Base-by-base conservation (phyloP, 2,888 invertebrate species). In the Agrilus biguttatus region DNA sequence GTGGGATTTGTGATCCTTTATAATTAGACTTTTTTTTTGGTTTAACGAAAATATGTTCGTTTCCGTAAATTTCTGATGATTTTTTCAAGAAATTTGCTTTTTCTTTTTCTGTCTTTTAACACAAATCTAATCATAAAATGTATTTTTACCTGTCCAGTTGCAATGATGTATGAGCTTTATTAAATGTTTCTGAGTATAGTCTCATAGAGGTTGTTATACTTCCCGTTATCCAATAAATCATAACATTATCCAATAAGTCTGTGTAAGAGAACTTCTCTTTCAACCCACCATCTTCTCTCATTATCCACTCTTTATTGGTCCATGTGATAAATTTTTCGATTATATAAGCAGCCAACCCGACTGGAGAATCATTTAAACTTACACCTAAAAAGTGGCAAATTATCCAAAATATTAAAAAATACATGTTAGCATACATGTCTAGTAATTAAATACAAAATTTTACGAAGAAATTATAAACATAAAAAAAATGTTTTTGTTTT, bases 281-380 rank as follows among this genome's bases (percentile, higher is more conserved):
- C 0, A 89, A 62, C 1, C 80, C 82, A 8, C 85, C 86, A 50
- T 85, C 80, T 0, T 65, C 56, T 33, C 63, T 59, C 14, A 61
- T 53, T 36, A 57, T 59, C 55, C 68, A 68, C 0, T 61, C 55
- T 1, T 56, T 56, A 57, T 76, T 70, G 0, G 82, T 83, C 79
- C 83, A 80, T 0, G 76, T 73, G 8, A 80, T 76, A 65, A 86
- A 89, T 59, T 90, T 90, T 55, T 91, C 90, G 5, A 92, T 63
- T 38, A 92, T 81, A 55, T 89, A 91, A 0, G 84, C 83, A 1
- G 87, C 87, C 44, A 92, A 62, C 0, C 87, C 89, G 1, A 80
- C 73, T 0, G 92, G 91, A 0, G 83, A 80, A 51, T 83, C 80
- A 17, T 71, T 66, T 33, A 89, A 60, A 0, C 69, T 78, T 5